These are phyloP conservation scores for Larimichthys crocea DNA, from an alignment of 2,113 vertebrate species.

Conservation along the genomic window DNA sequence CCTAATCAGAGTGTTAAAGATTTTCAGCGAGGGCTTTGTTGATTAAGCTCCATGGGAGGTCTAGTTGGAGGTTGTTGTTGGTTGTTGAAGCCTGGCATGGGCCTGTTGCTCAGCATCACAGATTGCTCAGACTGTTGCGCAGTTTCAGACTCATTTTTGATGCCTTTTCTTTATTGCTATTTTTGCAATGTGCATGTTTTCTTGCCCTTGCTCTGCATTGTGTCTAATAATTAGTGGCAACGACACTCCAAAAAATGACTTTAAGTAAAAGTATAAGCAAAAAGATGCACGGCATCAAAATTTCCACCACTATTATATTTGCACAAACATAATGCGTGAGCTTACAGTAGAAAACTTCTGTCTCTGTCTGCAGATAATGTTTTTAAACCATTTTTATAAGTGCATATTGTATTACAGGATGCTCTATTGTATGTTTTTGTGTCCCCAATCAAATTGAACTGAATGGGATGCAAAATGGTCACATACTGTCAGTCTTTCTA, in stretches of 20 bases:
- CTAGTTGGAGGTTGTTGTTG: constrained; percentile 1
- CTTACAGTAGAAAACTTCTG: not conserved
- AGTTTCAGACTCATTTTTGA: not conserved
- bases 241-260: not conserved
- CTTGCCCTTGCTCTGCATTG: not conserved
- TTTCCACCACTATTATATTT: not conserved
- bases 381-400: not conserved
- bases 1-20: not conserved
- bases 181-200: not conserved
- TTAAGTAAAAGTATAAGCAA: not conserved
- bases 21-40: constrained; percentile 21
- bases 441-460: not conserved
- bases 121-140: not conserved
- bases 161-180: not conserved
- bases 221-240: not conserved
- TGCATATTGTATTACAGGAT: not conserved
- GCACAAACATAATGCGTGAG: not conserved
- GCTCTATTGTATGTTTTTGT: not conserved
- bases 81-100: constrained; percentile 8
- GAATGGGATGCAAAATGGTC: not conserved
- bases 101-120: not conserved
- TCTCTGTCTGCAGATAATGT: not conserved
- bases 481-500: not conserved
- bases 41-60: constrained; percentile 25
- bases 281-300: not conserved